Evolutionary conservation across 64 coral and sea anemone genomes (phyloP).

Genomic region (Pocillopora damicornis): DNA sequence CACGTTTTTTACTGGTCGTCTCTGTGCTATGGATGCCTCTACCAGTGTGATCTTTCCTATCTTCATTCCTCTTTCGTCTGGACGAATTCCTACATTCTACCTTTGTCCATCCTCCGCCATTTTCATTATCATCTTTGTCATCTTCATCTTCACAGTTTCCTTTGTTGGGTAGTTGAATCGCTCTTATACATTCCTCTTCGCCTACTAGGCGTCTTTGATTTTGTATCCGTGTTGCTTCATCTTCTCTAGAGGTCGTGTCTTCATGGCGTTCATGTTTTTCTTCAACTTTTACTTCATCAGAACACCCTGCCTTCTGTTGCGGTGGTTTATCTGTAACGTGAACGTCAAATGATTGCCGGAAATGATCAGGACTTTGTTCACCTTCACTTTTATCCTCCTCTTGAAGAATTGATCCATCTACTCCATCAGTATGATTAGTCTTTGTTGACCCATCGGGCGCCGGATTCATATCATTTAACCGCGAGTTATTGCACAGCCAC

Average conservation of each 20-base stretch:
- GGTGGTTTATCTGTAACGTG: background rate
- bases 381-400: background rate
- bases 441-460: background rate
- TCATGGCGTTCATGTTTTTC: background rate
- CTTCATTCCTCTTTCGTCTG: background rate
- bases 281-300: background rate
- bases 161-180: background rate
- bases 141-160: background rate
- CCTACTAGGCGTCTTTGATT: conserved; percentile 18
- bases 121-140: background rate
- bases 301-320: background rate
- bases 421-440: background rate
- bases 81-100: background rate
- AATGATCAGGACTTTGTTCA: background rate
- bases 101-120: background rate
- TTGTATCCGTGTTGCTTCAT: background rate
- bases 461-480: background rate
- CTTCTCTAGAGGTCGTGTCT: background rate
- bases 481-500: background rate
- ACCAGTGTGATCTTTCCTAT: background rate
- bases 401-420: background rate
- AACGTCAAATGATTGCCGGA: too few species aligned
- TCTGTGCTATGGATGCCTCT: background rate
- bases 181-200: background rate
- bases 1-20: background rate